These are phyloP conservation scores for Tychaedon coryphoeus DNA, from an alignment of 2,113 vertebrate species.

Conservation along the genomic window DNA sequence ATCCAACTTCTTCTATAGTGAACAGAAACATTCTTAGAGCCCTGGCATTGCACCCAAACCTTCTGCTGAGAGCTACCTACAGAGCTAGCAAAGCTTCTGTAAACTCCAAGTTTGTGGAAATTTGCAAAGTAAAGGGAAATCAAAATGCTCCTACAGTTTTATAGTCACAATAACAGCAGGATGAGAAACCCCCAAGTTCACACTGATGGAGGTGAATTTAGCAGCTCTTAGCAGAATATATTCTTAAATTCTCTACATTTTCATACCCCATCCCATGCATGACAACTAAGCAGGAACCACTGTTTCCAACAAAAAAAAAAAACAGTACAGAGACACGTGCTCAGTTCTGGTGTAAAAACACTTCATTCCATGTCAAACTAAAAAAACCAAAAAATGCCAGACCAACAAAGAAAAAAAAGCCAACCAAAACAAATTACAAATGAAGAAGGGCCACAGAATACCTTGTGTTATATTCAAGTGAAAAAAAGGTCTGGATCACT, in stretches of 20 bases:
- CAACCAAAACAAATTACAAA: not conserved
- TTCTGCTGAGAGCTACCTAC: not conserved
- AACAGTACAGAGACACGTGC: not conserved
- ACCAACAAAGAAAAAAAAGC: not conserved
- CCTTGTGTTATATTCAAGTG: not conserved
- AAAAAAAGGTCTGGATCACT: not conserved
- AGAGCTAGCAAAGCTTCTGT: not conserved
- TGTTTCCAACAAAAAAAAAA: not conserved
- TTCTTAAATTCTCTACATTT: not conserved
- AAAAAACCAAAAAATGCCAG: fast-evolving
- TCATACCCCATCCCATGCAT: not conserved
- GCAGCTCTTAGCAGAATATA: not conserved
- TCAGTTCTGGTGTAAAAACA: not conserved
- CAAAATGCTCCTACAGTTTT: not conserved
- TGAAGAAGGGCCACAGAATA: not conserved
- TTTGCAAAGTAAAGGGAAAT: not conserved
- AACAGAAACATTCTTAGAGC: slow-evolving; percentile 73
- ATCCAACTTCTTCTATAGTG: slow-evolving; percentile 83
- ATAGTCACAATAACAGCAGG: not conserved
- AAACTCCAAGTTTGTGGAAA: not conserved
- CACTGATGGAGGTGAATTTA: not conserved
- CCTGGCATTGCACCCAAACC: slow-evolving; percentile 6
- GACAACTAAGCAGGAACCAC: not conserved
- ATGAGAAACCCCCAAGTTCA: not conserved
- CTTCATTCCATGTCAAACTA: not conserved